Evolutionary conservation across 2,113 vertebrate species (phyloP).

Genomic region (Climacteris rufus): DNA sequence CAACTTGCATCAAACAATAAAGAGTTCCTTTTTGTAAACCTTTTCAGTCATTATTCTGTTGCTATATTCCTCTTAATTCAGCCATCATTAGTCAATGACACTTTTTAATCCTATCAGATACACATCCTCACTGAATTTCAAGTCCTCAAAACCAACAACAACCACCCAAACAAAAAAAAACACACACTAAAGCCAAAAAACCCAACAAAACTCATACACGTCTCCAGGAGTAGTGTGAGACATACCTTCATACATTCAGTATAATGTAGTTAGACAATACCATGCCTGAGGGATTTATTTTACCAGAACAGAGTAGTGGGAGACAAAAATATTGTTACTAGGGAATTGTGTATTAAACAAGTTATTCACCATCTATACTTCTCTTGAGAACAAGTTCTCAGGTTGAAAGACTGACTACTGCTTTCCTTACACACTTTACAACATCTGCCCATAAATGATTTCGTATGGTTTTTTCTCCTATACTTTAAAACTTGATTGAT

Average conservation of each 20-base stretch:
- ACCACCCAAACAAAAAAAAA: not conserved
- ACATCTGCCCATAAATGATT: not conserved
- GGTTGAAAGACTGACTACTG: not conserved
- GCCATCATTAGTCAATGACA: not conserved
- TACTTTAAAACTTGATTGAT: not conserved
- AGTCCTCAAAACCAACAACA: not conserved
- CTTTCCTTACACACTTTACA: not conserved
- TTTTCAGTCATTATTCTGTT: not conserved
- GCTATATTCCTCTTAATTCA: not conserved
- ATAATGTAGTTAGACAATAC: not conserved
- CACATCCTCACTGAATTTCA: not conserved
- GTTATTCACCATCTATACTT: not conserved
- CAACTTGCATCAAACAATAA: not conserved
- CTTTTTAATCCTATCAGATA: not conserved
- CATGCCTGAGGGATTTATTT: not conserved
- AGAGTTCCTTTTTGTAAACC: not conserved
- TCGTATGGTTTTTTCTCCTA: not conserved
- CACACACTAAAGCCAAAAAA: not conserved
- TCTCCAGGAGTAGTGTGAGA: not conserved
- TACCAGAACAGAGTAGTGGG: not conserved
- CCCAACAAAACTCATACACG: accelerated
- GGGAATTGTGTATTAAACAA: not conserved
- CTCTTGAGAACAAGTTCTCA: not conserved
- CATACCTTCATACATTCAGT: not conserved
- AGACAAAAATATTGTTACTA: not conserved